Evolutionary conservation across 2,888 invertebrate genomes (phyloP).

Genomic region (Brachyopa scutellaris): DNA sequence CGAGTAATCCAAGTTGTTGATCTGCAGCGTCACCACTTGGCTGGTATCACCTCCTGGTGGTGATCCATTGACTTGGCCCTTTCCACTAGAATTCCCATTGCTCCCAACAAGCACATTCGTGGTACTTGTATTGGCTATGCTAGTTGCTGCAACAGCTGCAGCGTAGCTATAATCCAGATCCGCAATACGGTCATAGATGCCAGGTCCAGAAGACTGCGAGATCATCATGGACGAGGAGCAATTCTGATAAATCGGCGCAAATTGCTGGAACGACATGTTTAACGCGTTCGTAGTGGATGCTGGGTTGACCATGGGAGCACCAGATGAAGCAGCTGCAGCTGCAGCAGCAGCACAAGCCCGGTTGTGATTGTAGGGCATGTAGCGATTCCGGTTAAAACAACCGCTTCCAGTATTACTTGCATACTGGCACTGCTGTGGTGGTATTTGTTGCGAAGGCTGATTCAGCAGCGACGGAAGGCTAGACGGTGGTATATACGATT

Average conservation of each 20-base stretch:
- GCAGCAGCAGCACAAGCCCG: slow-evolving; percentile 75
- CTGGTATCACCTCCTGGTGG: slow-evolving; percentile 74
- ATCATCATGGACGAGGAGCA: slow-evolving; percentile 50
- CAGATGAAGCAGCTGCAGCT: slow-evolving; percentile 68
- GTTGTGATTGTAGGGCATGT: slow-evolving; percentile 79
- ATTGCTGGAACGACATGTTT: slow-evolving; percentile 73
- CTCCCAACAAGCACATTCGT: no score
- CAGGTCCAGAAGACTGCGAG: slow-evolving; percentile 10
- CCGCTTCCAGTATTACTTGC: slow-evolving; percentile 73
- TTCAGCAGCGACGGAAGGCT: slow-evolving; percentile 15
- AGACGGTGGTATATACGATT: slow-evolving; percentile 31
- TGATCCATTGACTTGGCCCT: slow-evolving; percentile 59
- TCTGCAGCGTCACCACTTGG: slow-evolving; percentile 80
- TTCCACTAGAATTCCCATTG: neutral
- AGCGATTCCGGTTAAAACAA: slow-evolving; percentile 79
- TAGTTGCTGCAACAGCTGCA: slow-evolving; percentile 57
- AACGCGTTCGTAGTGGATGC: slow-evolving; percentile 47
- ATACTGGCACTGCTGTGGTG: slow-evolving; percentile 75
- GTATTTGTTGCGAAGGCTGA: slow-evolving; percentile 36
- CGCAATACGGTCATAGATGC: slow-evolving; percentile 38
- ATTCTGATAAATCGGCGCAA: slow-evolving; percentile 76
- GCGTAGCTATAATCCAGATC: slow-evolving; percentile 63
- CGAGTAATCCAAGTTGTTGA: slow-evolving; percentile 81
- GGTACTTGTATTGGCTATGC: slow-evolving; percentile 16
- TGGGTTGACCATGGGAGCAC: slow-evolving; percentile 62